phyloP scores from a whole-genome alignment of 2,797 vertebrate species.

The Sebastiscus albofasciatus region DNA sequence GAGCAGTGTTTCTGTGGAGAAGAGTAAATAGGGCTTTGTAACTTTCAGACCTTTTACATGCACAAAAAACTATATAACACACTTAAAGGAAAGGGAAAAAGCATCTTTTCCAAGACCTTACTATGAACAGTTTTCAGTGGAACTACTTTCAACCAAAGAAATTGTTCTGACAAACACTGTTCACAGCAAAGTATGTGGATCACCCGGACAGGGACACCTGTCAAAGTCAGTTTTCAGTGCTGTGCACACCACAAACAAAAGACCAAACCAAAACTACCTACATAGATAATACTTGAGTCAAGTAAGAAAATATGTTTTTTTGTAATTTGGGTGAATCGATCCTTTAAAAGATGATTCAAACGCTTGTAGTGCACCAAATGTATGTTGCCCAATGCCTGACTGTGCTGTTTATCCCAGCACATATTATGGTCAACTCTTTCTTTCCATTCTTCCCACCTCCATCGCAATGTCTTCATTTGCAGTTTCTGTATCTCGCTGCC shows the following conservation, averaged over 20 bases:
- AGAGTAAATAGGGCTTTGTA: no score
- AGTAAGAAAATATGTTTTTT: not conserved
- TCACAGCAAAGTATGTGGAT: not conserved
- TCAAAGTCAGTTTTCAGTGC: not conserved
- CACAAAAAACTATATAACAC: no score
- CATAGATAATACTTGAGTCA: not conserved
- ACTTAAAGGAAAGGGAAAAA: no score
- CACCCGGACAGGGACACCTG: not conserved
- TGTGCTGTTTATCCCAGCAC: not conserved
- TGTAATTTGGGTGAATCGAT: not conserved
- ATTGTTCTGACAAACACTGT: not conserved
- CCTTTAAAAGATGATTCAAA: not conserved
- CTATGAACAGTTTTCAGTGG: not conserved
- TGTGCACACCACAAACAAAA: not conserved
- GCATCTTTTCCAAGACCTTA: not conserved
- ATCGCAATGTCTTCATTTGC: conserved; percentile 51
- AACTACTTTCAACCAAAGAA: not conserved
- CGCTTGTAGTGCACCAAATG: not conserved
- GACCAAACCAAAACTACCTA: not conserved
- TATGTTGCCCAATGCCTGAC: not conserved
- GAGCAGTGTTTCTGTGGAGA: no score
- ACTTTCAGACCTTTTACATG: no score
- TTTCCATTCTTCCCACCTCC: not conserved
- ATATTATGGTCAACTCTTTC: not conserved
- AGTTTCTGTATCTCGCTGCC: conserved; percentile 94